Evolutionary conservation across 2,888 invertebrate species (phyloP).

Genomic region (Cephus nigrinus): DNA sequence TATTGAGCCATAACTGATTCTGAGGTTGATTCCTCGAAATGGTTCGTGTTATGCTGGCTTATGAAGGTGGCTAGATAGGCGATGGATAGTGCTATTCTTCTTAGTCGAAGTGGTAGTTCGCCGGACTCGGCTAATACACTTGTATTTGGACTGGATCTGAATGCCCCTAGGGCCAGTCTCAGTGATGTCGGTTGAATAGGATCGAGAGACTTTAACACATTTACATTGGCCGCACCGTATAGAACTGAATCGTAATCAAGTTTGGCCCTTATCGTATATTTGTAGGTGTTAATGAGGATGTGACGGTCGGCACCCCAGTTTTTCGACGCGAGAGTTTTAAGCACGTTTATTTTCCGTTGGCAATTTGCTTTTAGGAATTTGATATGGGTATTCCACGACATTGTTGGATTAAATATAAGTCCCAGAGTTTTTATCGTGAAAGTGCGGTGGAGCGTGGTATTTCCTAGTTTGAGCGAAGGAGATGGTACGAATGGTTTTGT

Average conservation of each 20-base stretch:
- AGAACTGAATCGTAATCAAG: constrained; percentile 25
- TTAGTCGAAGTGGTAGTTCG: constrained; percentile 12
- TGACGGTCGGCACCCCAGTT: constrained; percentile 21
- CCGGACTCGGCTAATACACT: constrained; percentile 13
- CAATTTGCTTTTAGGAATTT: constrained; percentile 21
- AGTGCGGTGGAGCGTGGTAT: constrained; percentile 5
- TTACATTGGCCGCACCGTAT: constrained; percentile 21
- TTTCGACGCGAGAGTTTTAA: constrained; percentile 10
- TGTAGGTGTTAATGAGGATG: constrained; percentile 19
- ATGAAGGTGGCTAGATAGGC: not conserved
- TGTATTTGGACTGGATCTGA: constrained; percentile 13
- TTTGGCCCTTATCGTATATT: constrained; percentile 22
- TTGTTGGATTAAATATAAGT: constrained; percentile 28
- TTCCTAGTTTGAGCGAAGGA: constrained; percentile 9
- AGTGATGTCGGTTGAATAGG: constrained; percentile 19
- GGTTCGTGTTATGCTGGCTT: too few species aligned
- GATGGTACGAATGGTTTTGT: not conserved
- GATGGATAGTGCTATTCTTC: constrained; percentile 13
- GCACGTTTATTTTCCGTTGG: constrained; percentile 15
- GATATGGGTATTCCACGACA: constrained; percentile 32
- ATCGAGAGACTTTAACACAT: constrained; percentile 6
- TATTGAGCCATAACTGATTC: too few species aligned
- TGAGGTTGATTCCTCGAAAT: too few species aligned
- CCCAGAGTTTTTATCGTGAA: constrained; percentile 23
- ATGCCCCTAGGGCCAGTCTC: constrained; percentile 19